Conservation (phyloP, 2,797 vertebrate genomes). For the Myiotriccus ornatus region DNA sequence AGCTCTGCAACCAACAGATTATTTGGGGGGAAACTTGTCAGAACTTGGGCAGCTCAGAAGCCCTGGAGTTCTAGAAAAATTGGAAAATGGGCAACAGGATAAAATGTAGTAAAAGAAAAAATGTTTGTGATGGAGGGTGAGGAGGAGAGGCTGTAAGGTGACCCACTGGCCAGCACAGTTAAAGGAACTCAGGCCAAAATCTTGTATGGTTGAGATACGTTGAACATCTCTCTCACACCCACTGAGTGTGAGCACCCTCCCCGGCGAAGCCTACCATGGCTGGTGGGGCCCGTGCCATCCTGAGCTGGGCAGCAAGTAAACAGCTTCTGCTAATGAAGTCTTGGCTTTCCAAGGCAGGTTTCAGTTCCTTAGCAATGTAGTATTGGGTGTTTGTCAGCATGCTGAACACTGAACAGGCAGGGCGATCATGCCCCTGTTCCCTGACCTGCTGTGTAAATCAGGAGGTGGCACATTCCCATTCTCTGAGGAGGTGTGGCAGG, state of each 20-base stretch:
- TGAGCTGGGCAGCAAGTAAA: background rate
- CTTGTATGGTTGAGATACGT: background rate
- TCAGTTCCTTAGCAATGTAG: background rate
- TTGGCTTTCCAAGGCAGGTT: background rate
- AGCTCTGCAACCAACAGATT: background rate
- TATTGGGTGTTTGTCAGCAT: background rate
- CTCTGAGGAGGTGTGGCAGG: background rate
- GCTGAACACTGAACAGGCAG: background rate
- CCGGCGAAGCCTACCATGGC: fast-evolving
- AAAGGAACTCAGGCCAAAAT: background rate
- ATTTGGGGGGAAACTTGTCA: background rate
- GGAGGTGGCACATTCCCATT: background rate
- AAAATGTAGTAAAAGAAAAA: background rate
- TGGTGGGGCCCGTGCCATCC: background rate
- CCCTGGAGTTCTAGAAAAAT: background rate
- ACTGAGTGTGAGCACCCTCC: background rate
- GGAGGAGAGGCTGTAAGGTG: background rate
- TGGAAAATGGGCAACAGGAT: background rate
- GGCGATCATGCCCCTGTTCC: background rate
- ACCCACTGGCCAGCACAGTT: fast-evolving
- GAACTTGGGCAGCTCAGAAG: background rate
- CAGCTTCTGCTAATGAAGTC: background rate
- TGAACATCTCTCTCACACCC: fast-evolving
- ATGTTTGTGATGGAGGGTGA: background rate
- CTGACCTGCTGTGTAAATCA: background rate